Evolutionary conservation across 2,113 vertebrate species (phyloP), one percentile per base, ranked within the genome.

Genomic region (Elaphurus davidianus): DNA sequence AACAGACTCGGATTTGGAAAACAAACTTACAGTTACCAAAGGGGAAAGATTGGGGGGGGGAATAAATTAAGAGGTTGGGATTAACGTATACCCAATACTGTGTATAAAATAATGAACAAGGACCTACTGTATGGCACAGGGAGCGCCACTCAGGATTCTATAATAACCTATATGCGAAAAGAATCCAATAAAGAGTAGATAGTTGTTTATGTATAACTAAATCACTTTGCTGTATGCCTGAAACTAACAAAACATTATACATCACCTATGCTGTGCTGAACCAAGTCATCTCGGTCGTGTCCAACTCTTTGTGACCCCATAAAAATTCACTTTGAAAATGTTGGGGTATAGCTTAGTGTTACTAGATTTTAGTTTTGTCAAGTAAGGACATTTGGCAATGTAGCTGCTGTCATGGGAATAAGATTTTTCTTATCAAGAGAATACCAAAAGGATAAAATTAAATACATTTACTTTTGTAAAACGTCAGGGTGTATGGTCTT

Each of bases 331-430:
- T n/a, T 23, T 0, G 21, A 67, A 64, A 85, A 28, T 27, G 2
- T 54, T 85, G 30, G 84, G 8, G 0, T 28, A 13, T 57, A 67
- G 60, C 21, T 30, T 67, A 28, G 23, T 21, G 19, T 5, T 47
- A 79, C 23, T 83, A 74, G 71, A 82, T 25, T 91, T 84, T 97
- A 84, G 84, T 96, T 97, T 92, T 91, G 43, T 88, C 36, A 47
- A 16, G 30, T 74, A 50, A 90, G 74, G 87, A n/a, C 28, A 52
- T 92, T 96, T 87, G 86, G 21, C 30, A 19, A 2, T 21, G 3
- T 79, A 62, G 67, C 36, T 59, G 55, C 50, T 15, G 28, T 89
- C 14, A 13, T 40, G 67, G 40, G 91, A 89, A 57, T 60, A 50
- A 92, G 50, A 83, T 45, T 59, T 95, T 95, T 57, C 33, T 55